Evolutionary conservation across 2,888 invertebrate genomes (phyloP).

Genomic region (Tachina fera): DNA sequence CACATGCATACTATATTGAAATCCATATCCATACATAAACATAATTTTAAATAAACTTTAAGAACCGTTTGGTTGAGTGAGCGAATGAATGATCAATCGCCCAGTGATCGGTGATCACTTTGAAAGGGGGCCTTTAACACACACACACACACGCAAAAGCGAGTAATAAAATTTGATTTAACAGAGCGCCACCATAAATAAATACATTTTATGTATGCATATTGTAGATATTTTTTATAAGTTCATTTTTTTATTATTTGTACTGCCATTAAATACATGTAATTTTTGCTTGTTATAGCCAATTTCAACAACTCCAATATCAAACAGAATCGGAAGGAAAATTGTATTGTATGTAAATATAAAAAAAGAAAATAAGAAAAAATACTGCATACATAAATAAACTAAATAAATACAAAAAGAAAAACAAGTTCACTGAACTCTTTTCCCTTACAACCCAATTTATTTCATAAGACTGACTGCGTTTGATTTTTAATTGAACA

Average conservation of each 20-base stretch:
- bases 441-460: constrained; percentile 54
- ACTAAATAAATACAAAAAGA: background rate
- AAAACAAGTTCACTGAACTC: constrained; percentile 66
- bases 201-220: constrained; percentile 10
- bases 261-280: constrained; percentile 16
- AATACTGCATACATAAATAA: background rate
- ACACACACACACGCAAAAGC: constrained; percentile 4
- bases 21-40: background rate
- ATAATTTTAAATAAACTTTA: constrained; percentile 19
- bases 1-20: background rate
- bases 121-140: constrained; percentile 36
- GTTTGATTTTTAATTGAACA: constrained; percentile 58
- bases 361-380: constrained; percentile 17
- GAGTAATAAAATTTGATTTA: constrained; percentile 55
- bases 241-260: constrained; percentile 1
- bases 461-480: constrained; percentile 4
- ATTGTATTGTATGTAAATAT: background rate
- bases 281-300: constrained; percentile 23
- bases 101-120: constrained; percentile 33
- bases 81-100: constrained; percentile 38
- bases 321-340: constrained; percentile 16
- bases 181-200: constrained; percentile 71
- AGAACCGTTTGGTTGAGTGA: background rate
- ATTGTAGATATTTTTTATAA: constrained; percentile 18
- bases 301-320: constrained; percentile 3